Conservation (phyloP, 2,888 invertebrate species). For the Boloria euphrosyne region DNA sequence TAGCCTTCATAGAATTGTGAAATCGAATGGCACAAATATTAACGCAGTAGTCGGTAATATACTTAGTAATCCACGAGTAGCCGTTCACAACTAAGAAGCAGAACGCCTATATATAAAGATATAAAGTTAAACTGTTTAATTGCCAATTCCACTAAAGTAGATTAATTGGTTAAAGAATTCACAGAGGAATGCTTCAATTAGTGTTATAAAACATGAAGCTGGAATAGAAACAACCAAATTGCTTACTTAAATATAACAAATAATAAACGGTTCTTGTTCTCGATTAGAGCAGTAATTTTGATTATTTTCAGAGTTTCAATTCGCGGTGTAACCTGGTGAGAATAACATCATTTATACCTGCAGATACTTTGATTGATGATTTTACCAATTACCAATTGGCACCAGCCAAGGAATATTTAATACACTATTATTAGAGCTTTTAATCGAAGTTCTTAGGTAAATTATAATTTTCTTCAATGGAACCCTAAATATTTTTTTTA, state of each 20-base stretch:
- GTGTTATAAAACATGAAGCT: conserved; percentile 22
- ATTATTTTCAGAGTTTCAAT: conserved; percentile 13
- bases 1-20: no score
- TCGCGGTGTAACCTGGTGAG: conserved; percentile 4
- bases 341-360: background rate
- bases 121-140: conserved; percentile 29
- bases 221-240: conserved; percentile 16
- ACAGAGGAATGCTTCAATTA: conserved; percentile 20
- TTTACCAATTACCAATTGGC: no score
- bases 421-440: no score
- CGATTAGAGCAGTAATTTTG: conserved; percentile 11
- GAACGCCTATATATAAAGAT: conserved; percentile 13
- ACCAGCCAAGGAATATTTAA: background rate
- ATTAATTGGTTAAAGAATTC: conserved; percentile 28
- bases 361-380: background rate
- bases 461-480: no score
- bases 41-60: background rate
- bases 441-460: no score
- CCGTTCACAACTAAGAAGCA: conserved; percentile 18
- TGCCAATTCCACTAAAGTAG: conserved; percentile 27
- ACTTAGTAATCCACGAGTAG: background rate
- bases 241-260: conserved; percentile 17
- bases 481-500: no score
- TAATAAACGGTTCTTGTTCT: conserved; percentile 7
- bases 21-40: no score